phyloP scores from a whole-genome alignment of 2,797 vertebrate genomes.

The Ciconia nigra region DNA sequence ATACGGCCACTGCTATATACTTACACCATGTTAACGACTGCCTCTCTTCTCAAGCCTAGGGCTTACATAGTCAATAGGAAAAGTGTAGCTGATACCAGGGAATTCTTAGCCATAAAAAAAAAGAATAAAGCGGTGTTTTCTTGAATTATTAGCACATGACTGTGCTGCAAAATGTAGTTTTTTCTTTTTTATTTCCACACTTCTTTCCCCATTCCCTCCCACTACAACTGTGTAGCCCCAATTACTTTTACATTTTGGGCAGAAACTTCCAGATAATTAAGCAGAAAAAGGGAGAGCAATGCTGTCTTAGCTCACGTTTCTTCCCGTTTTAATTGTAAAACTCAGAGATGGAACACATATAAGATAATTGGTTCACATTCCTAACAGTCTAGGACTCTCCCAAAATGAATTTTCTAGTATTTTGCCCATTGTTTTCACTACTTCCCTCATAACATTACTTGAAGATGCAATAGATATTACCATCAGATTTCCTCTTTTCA shows the following conservation, averaged over 20 bases:
- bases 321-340: neutral
- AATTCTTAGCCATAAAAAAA: neutral
- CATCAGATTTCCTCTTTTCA: neutral
- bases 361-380: neutral
- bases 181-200: neutral
- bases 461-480: neutral
- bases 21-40: neutral
- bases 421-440: neutral
- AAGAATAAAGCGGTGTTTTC: neutral
- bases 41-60: neutral
- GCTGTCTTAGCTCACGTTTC: neutral
- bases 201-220: neutral
- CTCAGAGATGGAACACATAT: neutral
- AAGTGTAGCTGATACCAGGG: neutral
- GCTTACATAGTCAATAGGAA: accelerated
- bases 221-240: neutral
- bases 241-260: neutral
- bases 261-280: neutral
- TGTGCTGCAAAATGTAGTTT: neutral
- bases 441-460: neutral
- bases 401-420: neutral
- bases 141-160: neutral
- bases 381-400: neutral
- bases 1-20: neutral
- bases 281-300: neutral